Base-by-base conservation (phyloP, 2,888 invertebrate genomes). In the Anticlea derivata region DNA sequence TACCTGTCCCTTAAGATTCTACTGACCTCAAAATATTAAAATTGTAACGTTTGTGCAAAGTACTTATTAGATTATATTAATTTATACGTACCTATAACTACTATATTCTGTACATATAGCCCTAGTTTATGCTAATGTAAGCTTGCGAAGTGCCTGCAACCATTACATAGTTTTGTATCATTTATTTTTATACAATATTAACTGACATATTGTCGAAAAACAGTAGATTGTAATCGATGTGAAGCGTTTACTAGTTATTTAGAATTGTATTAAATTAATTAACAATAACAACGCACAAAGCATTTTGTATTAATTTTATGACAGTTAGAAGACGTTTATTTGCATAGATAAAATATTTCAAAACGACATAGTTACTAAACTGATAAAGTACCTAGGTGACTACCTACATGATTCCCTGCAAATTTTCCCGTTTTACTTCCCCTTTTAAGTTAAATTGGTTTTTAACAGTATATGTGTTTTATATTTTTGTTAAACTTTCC, bases 1-100 rank as follows among this genome's bases (percentile, higher is more conserved):
- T 22, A 46, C 37, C 22, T 12, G 43, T 37, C 44, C 48, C 44
- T 35, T 24, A 7, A 23, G 24, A 54, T 35, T 48, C 8, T 44
- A 68, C 75, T 72, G 75, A 82, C 85, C 85, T 85, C 86, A 79
- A 70, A 69, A 73, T 72, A 75, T 66, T 73, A 79, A 76, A 70
- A 74, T 82, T 84, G 82, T 87, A 83, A 85, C 82, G 79, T 78
- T 79, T 88, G 88, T 87, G 89, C 89, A 89, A 86, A 87, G 90
- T 90, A 90, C 90, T 90, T 90, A 90, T 80, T 90, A 90, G 90
- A 77, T 78, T 83, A 83, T 87, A 88, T 85, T 90, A 88, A 89
- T 89, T 89, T 89, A 90, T 89, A 81, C 76, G 75, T 81, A 80
- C 72, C 58, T 75, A 74, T 86, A 84, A 83, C 69, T 79, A 82